Conservation (phyloP, 2,888 invertebrate genomes). For the Nomada ruficornis region DNA sequence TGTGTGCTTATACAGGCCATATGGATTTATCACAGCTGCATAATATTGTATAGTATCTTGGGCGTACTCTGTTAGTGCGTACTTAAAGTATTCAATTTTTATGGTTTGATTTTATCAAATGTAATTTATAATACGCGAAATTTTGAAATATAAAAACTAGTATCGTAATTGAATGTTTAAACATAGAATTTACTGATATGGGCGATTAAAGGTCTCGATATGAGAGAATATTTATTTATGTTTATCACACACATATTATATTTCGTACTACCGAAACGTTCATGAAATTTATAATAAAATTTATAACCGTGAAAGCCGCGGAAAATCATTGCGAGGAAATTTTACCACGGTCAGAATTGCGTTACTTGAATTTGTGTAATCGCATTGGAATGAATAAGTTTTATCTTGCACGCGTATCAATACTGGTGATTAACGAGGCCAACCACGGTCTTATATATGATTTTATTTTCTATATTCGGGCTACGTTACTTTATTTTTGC, state of each 20-base stretch:
- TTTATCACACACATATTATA: no score
- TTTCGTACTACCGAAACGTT: neutral
- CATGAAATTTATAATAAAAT: neutral
- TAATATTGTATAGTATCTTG: no score
- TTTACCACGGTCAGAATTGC: neutral
- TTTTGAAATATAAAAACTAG: no score
- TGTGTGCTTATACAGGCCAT: neutral
- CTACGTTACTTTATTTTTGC: neutral
- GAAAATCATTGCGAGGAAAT: neutral
- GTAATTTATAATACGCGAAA: no score
- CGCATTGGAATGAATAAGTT: neutral
- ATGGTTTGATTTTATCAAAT: no score
- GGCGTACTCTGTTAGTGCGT: no score
- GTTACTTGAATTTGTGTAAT: slow-evolving; percentile 8
- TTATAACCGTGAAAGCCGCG: neutral
- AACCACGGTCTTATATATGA: slow-evolving; percentile 6
- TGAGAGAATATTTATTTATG: no score
- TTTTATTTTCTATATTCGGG: neutral
- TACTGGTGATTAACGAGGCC: neutral
- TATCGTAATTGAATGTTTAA: no score
- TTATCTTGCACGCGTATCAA: neutral
- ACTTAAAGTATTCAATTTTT: no score
- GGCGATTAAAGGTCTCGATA: neutral
- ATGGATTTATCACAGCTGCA: neutral
- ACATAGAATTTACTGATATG: neutral